Evolutionary conservation across 2,888 invertebrate species (phyloP), one percentile per base, ranked within the genome.

Genomic region (Aphidius colemani): DNA sequence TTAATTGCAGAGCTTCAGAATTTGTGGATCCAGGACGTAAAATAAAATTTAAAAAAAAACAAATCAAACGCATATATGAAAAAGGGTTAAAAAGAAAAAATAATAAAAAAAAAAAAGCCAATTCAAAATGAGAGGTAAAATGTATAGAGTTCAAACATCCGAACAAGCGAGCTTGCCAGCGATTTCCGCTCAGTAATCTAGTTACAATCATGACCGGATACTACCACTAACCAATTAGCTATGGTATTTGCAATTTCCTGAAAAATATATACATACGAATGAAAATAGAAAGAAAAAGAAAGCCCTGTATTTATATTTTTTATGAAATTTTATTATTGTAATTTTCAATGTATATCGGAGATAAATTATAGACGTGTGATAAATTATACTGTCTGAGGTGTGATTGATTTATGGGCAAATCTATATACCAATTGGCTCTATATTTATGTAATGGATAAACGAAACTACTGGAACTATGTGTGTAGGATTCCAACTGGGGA

Each of bases 401-500:
- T 30, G 30, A 30, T 30, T 30, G 30, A 30, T 30, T 30, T 30
- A 30, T 30, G 30, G 3, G 30, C 5, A 30, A 30, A 30, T 30
- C 30, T 30, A 30, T 30, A 30, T 30, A 30, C 30, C 30, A 30
- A 30, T 30, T 30, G 30, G 30, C 5, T 30, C 30, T 30, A 30
- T 30, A 30, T 30, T 30, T 30, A 30, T 30, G 30, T 30, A 30
- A 30, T 30, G 30, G 59, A 48, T 53, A 41, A 65, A 63, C 58
- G 53, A 61, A 66, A 64, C 53, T 64, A 66, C 60, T 64, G 39
- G 66, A 65, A 18, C 63, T 59, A 56, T 63, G 48, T 53, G 61
- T 63, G 61, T 63, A 30, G 30, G 50, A 62, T 48, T 63, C 62
- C 68, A 62, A 67, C 70, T 70, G 71, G 73, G 30, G 74, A 75